Evolutionary conservation across 2,113 vertebrate genomes (phyloP).

Genomic region (Raja brachyura): DNA sequence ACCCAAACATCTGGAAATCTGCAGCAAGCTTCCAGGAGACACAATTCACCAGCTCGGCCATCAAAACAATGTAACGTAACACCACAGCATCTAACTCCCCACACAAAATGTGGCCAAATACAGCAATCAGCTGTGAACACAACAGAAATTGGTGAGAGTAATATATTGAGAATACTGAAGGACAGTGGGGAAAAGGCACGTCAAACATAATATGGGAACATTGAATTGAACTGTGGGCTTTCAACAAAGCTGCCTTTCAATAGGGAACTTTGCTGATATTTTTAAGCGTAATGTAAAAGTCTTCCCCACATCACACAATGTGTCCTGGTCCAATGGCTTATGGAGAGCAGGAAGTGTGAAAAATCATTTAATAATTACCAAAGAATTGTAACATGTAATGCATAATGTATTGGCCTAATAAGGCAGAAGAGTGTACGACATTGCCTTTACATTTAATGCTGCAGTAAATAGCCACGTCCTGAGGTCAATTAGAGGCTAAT

Average conservation of each 20-base stretch:
- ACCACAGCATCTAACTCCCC: slow-evolving; percentile 36
- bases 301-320: background rate
- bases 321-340: background rate
- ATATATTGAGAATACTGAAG: background rate
- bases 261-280: background rate
- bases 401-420: background rate
- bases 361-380: background rate
- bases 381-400: background rate
- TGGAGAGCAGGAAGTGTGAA: background rate
- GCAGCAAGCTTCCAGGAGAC: background rate
- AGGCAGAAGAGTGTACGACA: background rate
- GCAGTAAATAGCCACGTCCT: background rate
- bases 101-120: slow-evolving; percentile 39
- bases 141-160: slow-evolving; percentile 11
- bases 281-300: background rate
- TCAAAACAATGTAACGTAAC: slow-evolving; percentile 39
- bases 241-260: background rate
- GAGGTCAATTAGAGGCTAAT: slow-evolving; percentile 9
- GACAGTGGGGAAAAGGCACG: background rate
- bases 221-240: background rate
- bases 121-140: slow-evolving; percentile 38
- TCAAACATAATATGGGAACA: background rate
- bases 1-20: slow-evolving; percentile 24
- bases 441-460: background rate
- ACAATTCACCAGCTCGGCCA: slow-evolving; percentile 33